phyloP scores from a whole-genome alignment of 2,797 vertebrate genomes.

The Chrosomus eos region DNA sequence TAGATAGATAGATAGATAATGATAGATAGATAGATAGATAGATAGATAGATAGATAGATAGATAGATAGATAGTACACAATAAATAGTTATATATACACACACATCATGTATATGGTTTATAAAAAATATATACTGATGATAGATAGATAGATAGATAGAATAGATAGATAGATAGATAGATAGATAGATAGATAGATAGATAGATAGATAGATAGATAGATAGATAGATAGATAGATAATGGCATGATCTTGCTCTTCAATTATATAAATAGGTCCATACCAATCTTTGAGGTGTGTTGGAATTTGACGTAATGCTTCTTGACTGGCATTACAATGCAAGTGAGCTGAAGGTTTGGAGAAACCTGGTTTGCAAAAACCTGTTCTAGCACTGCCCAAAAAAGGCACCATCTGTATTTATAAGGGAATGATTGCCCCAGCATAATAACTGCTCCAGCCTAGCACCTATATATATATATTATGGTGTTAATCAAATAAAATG shows the following conservation, averaged over 20 bases:
- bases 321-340: background rate
- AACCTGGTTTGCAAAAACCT: background rate
- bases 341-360: background rate
- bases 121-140: background rate
- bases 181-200: background rate
- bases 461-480: background rate
- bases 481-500: background rate
- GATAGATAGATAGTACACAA: background rate
- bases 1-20: background rate
- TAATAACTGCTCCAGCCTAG: background rate
- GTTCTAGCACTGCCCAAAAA: background rate
- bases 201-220: background rate
- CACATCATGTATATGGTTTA: no score
- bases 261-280: background rate
- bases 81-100: no score
- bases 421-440: background rate
- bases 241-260: background rate
- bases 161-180: background rate
- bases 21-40: background rate
- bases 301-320: background rate
- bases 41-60: background rate
- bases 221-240: background rate
- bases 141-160: background rate
- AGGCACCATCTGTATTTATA: background rate
- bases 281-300: background rate